A percentile compares a stretch with the other conserved stretches of the same genome.
Evolutionary conservation across 2,113 vertebrate species (phyloP).

Genomic region (Neomonachus schauinslandi): DNA sequence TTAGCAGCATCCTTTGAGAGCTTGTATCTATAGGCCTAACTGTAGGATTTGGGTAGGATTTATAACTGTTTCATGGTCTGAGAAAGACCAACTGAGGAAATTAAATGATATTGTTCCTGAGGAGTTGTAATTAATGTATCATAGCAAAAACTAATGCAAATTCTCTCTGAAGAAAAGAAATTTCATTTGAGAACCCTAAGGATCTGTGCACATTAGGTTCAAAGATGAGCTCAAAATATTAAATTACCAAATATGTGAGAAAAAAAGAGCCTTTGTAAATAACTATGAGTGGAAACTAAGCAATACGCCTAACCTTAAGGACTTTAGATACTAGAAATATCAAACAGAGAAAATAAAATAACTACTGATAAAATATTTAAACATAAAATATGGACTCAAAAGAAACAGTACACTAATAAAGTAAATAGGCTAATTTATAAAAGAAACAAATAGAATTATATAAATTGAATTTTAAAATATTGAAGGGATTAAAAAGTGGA

Average conservation of each 20-base stretch:
- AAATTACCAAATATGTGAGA: neutral
- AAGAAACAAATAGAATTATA: neutral
- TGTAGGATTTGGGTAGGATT: neutral
- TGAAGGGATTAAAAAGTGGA: neutral
- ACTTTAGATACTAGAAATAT: neutral
- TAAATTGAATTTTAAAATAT: neutral
- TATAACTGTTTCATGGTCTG: neutral
- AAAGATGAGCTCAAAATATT: slow-evolving; percentile 1
- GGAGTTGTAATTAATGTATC: neutral
- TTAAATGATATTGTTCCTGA: neutral
- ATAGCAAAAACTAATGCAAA: neutral
- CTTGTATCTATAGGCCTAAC: neutral
- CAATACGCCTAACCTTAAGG: neutral
- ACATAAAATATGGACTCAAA: neutral
- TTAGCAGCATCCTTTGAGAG: neutral
- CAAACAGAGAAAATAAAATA: neutral
- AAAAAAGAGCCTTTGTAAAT: neutral
- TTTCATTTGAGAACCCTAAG: neutral
- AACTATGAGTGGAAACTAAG: neutral
- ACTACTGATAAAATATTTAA: neutral
- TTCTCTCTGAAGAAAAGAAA: neutral
- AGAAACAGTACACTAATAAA: neutral
- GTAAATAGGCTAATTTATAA: neutral
- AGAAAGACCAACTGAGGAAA: neutral
- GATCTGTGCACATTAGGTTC: neutral